These are phyloP conservation scores for Sitobion miscanthi DNA, from an alignment of 1,140 invertebrate species.

Conservation along the genomic window DNA sequence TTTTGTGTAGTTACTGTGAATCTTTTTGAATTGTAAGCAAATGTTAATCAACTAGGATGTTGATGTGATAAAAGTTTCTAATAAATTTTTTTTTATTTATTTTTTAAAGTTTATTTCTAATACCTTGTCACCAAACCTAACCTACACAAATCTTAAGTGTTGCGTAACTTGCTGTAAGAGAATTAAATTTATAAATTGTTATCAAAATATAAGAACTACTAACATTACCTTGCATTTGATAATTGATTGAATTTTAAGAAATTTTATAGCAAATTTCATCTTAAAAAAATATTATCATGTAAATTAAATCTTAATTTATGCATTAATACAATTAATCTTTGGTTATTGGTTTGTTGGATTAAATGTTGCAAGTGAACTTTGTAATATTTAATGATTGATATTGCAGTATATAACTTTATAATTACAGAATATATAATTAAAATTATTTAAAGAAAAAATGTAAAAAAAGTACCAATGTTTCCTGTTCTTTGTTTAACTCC, in stretches of 20 bases:
- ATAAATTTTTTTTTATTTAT: neutral
- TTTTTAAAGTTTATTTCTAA: neutral
- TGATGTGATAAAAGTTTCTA: neutral
- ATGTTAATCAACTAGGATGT: neutral
- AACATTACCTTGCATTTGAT: neutral
- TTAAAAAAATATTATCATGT: too few relatives aligned
- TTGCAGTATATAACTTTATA: neutral
- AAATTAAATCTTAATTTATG: too few relatives aligned
- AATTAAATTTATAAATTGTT: neutral
- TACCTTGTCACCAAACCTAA: neutral
- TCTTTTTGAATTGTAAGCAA: neutral
- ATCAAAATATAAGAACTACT: neutral
- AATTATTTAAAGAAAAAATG: neutral
- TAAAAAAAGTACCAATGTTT: too few relatives aligned
- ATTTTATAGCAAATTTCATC: neutral
- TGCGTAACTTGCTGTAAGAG: neutral
- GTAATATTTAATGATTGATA: neutral
- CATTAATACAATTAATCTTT: too few relatives aligned
- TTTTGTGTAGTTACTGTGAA: neutral
- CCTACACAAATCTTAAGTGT: neutral
- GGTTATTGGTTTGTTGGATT: neutral
- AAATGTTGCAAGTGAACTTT: neutral
- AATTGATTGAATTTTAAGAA: neutral
- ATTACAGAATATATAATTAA: neutral
- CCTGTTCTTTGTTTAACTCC: too few relatives aligned